Conservation (phyloP, 2,797 vertebrate genomes). For the Muscicapa comitata region DNA sequence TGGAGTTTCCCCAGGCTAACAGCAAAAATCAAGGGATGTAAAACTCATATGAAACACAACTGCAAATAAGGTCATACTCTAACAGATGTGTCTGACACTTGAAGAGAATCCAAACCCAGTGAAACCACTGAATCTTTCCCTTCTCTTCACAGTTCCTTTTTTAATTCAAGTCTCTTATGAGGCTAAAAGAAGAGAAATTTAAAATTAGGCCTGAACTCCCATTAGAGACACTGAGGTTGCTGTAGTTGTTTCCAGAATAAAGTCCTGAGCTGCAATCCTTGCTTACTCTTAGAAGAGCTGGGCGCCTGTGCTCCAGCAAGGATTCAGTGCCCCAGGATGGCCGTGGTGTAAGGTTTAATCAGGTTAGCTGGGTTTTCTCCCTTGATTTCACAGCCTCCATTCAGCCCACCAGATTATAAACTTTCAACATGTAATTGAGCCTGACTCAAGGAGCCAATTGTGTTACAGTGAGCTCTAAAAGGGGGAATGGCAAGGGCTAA, state of each 20-base stretch:
- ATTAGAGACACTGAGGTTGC: not conserved
- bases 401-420: constrained; percentile 66
- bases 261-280: not conserved
- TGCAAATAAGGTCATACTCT: not conserved
- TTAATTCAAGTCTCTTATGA: not conserved
- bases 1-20: not conserved
- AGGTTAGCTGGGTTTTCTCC: constrained; percentile 62
- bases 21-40: not conserved
- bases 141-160: not conserved
- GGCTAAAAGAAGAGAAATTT: not conserved
- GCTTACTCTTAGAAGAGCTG: not conserved
- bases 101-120: not conserved
- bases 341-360: constrained; percentile 46
- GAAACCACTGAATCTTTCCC: not conserved
- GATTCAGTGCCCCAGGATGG: not conserved
- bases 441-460: constrained; percentile 70
- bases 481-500: constrained; percentile 66
- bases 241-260: not conserved
- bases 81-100: not conserved
- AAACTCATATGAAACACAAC: not conserved
- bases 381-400: constrained; percentile 70
- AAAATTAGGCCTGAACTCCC: not conserved
- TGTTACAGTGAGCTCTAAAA: constrained; percentile 64
- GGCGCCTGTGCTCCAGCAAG: not conserved
- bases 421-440: constrained; percentile 71